Evolutionary conservation across 1,140 invertebrate genomes (phyloP).

Genomic region (Eurosta solidaginis): DNA sequence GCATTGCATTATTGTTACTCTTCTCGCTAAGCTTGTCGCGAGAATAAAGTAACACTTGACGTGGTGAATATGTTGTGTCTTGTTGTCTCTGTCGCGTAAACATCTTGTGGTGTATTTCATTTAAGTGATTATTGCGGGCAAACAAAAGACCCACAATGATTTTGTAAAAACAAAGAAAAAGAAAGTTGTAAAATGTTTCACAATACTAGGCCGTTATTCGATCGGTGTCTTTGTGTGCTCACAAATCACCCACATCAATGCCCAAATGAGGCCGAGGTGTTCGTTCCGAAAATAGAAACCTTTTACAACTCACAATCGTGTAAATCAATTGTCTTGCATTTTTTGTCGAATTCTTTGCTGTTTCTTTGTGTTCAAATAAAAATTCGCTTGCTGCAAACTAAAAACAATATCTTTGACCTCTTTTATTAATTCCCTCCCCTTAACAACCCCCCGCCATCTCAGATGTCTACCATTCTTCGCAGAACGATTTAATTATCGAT

Average conservation of each 20-base stretch:
- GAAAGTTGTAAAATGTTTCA: too few species aligned
- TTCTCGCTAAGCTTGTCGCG: too few species aligned
- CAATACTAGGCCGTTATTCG: too few species aligned
- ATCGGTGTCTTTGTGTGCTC: too few species aligned
- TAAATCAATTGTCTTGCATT: not conserved
- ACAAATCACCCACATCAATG: not conserved
- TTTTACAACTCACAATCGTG: not conserved
- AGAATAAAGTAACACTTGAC: too few species aligned
- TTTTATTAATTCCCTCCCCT: too few species aligned
- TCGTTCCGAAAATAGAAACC: conserved; percentile 30
- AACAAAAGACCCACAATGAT: not conserved
- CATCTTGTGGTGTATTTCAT: not conserved
- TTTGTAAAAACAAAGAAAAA: too few species aligned
- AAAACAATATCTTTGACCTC: not conserved
- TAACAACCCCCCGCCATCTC: not conserved
- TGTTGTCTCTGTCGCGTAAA: too few species aligned
- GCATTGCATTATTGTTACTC: too few species aligned
- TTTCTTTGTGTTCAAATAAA: not conserved
- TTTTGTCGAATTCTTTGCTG: not conserved
- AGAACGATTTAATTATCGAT: conserved; percentile 77
- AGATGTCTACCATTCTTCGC: conserved; percentile 72
- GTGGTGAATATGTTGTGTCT: too few species aligned
- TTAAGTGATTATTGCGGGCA: not conserved
- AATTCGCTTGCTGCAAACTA: not conserved
- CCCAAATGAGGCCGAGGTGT: conserved; percentile 5